Conservation (phyloP, 2,888 invertebrate species). For the Drosophila suboccidentalis region DNA sequence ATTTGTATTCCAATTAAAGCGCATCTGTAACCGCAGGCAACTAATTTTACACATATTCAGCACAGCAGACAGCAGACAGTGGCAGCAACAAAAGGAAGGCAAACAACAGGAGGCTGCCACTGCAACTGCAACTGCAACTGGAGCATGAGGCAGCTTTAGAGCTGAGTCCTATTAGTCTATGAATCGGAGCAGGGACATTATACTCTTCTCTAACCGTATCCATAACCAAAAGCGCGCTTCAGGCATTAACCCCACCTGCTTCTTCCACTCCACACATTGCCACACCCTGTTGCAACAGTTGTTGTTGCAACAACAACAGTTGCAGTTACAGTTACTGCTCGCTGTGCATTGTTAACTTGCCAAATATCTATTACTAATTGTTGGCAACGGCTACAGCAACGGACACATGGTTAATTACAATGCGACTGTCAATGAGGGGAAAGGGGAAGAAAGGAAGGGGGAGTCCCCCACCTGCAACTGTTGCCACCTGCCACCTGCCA, state of each 20-base stretch:
- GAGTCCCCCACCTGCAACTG: background rate
- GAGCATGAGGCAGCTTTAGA: background rate
- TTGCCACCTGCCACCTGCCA: background rate
- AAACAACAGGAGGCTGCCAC: background rate
- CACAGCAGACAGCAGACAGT: slow-evolving; percentile 20
- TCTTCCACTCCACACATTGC: background rate
- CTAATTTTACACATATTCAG: slow-evolving; percentile 63
- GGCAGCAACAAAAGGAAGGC: background rate
- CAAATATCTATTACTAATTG: slow-evolving; percentile 65
- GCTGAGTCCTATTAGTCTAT: slow-evolving; percentile 32
- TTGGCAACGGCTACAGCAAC: slow-evolving; percentile 46
- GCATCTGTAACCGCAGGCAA: slow-evolving; percentile 66
- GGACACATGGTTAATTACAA: slow-evolving; percentile 57
- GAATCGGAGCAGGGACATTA: slow-evolving; percentile 29
- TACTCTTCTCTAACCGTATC: slow-evolving; percentile 30
- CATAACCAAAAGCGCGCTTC: slow-evolving; percentile 44
- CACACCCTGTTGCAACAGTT: background rate
- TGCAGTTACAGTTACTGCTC: slow-evolving; percentile 10
- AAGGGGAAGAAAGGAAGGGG: background rate
- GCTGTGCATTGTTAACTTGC: slow-evolving; percentile 59
- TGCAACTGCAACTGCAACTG: background rate
- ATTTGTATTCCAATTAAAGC: slow-evolving; percentile 69
- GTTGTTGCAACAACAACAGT: too few species aligned
- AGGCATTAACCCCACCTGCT: slow-evolving; percentile 20
- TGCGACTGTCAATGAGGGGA: background rate